phyloP scores from a whole-genome alignment of 2,113 vertebrate genomes.

The Coturnix japonica region DNA sequence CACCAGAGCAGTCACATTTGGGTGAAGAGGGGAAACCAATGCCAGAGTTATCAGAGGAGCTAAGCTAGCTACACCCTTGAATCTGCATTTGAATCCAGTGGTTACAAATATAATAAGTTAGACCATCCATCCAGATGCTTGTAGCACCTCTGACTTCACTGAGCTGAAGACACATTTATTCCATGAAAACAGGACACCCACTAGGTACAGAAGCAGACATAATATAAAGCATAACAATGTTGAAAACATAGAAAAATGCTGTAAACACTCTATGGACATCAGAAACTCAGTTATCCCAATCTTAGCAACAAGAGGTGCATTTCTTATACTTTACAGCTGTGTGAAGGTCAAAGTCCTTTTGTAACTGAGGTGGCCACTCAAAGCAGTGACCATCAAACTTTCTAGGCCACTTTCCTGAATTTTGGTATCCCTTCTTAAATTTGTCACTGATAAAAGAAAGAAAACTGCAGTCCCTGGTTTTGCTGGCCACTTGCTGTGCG shows the following conservation, averaged over 20 bases:
- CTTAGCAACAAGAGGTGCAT: background rate
- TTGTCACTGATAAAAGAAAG: background rate
- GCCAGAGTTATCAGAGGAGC: background rate
- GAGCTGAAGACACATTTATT: background rate
- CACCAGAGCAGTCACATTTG: background rate
- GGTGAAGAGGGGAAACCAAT: background rate
- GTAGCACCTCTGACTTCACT: background rate
- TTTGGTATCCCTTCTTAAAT: background rate
- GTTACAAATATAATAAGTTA: background rate
- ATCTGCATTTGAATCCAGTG: background rate
- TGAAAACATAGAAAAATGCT: background rate
- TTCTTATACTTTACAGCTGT: background rate
- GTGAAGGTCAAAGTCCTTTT: background rate
- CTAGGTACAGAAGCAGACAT: background rate
- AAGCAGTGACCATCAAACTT: background rate
- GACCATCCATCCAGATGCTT: background rate
- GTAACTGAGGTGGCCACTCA: background rate
- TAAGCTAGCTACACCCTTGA: background rate
- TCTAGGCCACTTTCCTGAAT: background rate
- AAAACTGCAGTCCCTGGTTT: background rate
- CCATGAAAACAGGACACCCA: background rate
- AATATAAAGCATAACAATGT: background rate
- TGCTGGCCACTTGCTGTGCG: accelerated
- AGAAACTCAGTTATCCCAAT: background rate
- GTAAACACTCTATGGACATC: background rate